These are phyloP conservation scores for Tridacna crocea DNA, from an alignment of 2,888 invertebrate species.

Conservation along the genomic window DNA sequence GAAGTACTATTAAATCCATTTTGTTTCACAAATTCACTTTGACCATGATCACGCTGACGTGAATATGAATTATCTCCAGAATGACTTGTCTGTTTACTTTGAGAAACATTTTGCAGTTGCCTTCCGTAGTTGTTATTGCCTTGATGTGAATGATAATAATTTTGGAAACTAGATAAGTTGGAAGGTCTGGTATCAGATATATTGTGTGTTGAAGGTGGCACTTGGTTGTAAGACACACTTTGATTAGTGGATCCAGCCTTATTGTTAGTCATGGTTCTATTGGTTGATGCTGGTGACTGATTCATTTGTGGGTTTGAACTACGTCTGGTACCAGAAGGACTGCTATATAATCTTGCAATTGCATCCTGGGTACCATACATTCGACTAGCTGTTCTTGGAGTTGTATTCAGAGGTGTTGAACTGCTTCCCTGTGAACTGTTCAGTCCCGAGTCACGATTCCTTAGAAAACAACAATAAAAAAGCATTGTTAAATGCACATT, in stretches of 20 bases:
- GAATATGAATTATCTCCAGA: constrained; percentile 4
- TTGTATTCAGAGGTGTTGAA: constrained; percentile 37
- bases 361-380: constrained; percentile 67
- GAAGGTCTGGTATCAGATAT: constrained; percentile 13
- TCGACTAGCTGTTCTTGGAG: constrained; percentile 43
- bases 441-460: constrained; percentile 49
- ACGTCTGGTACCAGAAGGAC: constrained; percentile 53
- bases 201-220: constrained; percentile 15
- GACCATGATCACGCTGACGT: neutral
- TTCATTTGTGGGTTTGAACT: constrained; percentile 20
- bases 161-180: constrained; percentile 20
- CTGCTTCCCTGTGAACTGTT: constrained; percentile 59
- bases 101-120: constrained; percentile 15
- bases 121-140: constrained; percentile 11
- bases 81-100: neutral
- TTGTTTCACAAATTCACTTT: neutral
- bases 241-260: constrained; percentile 30
- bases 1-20: constrained; percentile 42
- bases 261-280: constrained; percentile 44
- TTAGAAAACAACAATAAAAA: neutral
- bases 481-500: neutral
- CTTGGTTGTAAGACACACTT: constrained; percentile 18
- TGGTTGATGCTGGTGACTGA: constrained; percentile 44
- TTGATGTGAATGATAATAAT: neutral
- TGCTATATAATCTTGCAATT: constrained; percentile 67